Evolutionary conservation across 2,797 vertebrate genomes (phyloP).

Genomic region (Diplodus sargus): DNA sequence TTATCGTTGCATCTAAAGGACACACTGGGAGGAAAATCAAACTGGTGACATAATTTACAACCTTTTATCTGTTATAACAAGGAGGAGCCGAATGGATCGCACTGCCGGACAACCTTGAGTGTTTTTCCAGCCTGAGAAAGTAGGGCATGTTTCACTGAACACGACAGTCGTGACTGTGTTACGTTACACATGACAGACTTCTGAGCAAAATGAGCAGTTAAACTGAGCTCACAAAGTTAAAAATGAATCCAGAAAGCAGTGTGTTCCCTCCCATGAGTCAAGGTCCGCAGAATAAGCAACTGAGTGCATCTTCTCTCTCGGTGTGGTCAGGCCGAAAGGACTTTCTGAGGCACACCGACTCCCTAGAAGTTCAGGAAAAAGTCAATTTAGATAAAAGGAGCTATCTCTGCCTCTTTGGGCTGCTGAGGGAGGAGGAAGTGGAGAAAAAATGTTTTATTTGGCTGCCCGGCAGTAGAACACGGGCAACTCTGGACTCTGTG

Average conservation of each 20-base stretch:
- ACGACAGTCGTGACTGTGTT: slow-evolving; percentile 10
- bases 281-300: slow-evolving; percentile 69
- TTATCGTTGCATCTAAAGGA: background rate
- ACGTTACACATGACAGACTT: background rate
- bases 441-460: slow-evolving; percentile 56
- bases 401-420: slow-evolving; percentile 39
- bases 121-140: slow-evolving; percentile 56
- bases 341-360: slow-evolving; percentile 29
- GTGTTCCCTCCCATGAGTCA: slow-evolving; percentile 63
- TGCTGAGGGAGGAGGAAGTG: slow-evolving; percentile 64
- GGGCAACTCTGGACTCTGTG: slow-evolving; percentile 43
- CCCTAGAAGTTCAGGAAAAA: slow-evolving; percentile 80
- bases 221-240: slow-evolving; percentile 58
- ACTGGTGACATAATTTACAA: slow-evolving; percentile 43
- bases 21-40: slow-evolving; percentile 2
- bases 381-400: slow-evolving; percentile 77
- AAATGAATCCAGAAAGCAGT: slow-evolving; percentile 54
- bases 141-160: slow-evolving; percentile 34
- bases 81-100: slow-evolving; percentile 39
- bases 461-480: slow-evolving; percentile 12
- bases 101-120: slow-evolving; percentile 50
- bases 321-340: slow-evolving; percentile 11
- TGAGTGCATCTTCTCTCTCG: background rate
- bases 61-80: slow-evolving; percentile 63
- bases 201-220: slow-evolving; percentile 11